These are phyloP conservation scores for Cichladusa arquata DNA, from an alignment of 2,113 vertebrate species.

Conservation along the genomic window DNA sequence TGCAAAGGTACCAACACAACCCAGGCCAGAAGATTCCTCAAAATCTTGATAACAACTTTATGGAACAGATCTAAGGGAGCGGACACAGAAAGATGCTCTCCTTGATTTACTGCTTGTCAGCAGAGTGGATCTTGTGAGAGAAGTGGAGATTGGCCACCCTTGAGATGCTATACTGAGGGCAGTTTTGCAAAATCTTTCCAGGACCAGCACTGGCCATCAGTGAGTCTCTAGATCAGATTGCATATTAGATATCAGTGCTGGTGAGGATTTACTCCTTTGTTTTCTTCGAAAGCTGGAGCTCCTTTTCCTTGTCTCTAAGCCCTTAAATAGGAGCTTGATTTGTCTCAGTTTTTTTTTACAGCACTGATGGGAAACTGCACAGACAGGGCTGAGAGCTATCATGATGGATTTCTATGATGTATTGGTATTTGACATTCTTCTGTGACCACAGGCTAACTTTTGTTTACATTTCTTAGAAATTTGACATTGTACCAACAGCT, in stretches of 20 bases:
- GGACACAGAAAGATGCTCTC: fast-evolving
- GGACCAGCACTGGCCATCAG: fast-evolving
- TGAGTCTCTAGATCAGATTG: not conserved
- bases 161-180: not conserved
- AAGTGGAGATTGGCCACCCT: not conserved
- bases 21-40: not conserved
- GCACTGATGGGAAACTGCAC: not conserved
- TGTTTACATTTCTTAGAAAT: conserved; percentile 23
- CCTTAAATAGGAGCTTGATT: not conserved
- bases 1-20: not conserved
- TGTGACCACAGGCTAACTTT: not conserved
- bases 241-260: not conserved
- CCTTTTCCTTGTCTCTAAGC: not conserved
- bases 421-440: not conserved
- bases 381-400: not conserved
- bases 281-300: not conserved
- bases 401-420: not conserved
- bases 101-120: not conserved
- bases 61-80: not conserved
- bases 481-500: not conserved
- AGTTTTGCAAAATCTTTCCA: not conserved
- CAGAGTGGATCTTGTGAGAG: not conserved
- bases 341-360: not conserved
- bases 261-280: not conserved
- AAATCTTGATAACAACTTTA: not conserved